Base-by-base conservation (phyloP, 2,113 vertebrate genomes). In the Malurus melanocephalus region DNA sequence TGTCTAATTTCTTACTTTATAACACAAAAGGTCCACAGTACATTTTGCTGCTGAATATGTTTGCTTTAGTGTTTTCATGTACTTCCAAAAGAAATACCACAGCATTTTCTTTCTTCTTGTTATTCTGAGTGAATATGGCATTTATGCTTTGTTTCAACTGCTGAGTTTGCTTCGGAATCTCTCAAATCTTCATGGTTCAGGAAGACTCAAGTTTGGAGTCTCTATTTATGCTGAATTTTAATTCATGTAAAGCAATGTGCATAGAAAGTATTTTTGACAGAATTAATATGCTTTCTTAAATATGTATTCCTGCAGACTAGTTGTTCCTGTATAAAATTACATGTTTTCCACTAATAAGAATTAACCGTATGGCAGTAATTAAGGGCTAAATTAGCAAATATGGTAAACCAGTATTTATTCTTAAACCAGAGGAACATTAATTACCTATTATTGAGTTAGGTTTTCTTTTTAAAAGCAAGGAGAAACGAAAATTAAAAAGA, bases 81-180 rank as follows among this genome's bases (percentile, higher is more conserved):
- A 85, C 62, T 96, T 97, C 97, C 97, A 97, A 96, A 85, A 96
- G 88, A 94, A 97, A 97, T 93, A 96, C 93, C 96, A 85, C 95
- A 91, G 66, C 35, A 52, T 93, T 96, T 96, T 95, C 78, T 94
- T 93, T 93, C 91, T 91, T 92, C 85, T 94, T 96, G 83, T 90
- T 96, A 94, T 93, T 97, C 89, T 76, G 92, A 93, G 92, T 74
- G 83, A 95, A 88, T 89, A 67, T 59, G 81, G 66, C 83, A 67
- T 92, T 89, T 89, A 61, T 90, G 72, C 72, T 84, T 60, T 82
- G 43, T 89, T 89, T 94, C 89, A 94, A 95, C 60, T 95, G 89
- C 93, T 92, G 91, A 90, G 83, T 92, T 95, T 85, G 61, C 92
- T 56, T 57, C 20, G 33, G 71, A 94, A 82, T 56, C 55, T 92